Percentiles rank a stretch among this genome's conserved stretches.
phyloP scores from a whole-genome alignment of 2,888 invertebrate genomes.

The Lepetodrilus schrolli region DNA sequence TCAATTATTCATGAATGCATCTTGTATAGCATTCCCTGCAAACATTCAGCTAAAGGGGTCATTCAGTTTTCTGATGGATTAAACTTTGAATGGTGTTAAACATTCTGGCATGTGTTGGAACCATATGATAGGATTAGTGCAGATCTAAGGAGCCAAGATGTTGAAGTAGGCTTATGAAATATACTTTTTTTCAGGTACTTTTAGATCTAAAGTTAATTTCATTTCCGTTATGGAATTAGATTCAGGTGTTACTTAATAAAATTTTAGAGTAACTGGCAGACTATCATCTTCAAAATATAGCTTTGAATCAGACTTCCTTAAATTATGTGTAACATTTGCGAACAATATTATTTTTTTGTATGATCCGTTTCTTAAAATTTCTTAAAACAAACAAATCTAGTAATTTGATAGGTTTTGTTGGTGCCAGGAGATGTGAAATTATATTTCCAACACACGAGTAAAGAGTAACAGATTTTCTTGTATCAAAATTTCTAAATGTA shows the following conservation, averaged over 20 bases:
- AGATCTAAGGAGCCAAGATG: background rate
- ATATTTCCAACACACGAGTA: too few relatives aligned
- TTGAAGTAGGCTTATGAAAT: background rate
- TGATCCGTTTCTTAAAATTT: too few relatives aligned
- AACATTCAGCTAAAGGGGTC: background rate
- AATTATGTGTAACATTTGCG: background rate
- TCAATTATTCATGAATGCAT: slow-evolving; percentile 2
- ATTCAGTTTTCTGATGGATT: slow-evolving; percentile 1
- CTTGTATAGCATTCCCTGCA: background rate
- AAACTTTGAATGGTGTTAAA: slow-evolving; percentile 3
- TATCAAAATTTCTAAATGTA: too few relatives aligned
- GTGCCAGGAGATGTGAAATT: too few relatives aligned
- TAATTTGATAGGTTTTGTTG: too few relatives aligned
- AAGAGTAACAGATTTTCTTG: too few relatives aligned
- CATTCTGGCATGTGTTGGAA: background rate
- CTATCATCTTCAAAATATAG: background rate
- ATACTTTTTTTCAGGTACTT: background rate
- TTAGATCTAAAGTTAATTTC: background rate
- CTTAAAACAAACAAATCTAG: too few relatives aligned
- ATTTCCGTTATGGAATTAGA: background rate
- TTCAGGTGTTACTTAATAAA: background rate
- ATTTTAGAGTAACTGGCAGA: background rate
- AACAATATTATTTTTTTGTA: background rate
- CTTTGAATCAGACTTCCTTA: background rate
- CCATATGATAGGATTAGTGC: slow-evolving; percentile 6